A percentile compares a stretch with the other conserved stretches of the same genome.
phyloP scores from a whole-genome alignment of 2,113 vertebrate species.

The Paracanthobrama guichenoti region DNA sequence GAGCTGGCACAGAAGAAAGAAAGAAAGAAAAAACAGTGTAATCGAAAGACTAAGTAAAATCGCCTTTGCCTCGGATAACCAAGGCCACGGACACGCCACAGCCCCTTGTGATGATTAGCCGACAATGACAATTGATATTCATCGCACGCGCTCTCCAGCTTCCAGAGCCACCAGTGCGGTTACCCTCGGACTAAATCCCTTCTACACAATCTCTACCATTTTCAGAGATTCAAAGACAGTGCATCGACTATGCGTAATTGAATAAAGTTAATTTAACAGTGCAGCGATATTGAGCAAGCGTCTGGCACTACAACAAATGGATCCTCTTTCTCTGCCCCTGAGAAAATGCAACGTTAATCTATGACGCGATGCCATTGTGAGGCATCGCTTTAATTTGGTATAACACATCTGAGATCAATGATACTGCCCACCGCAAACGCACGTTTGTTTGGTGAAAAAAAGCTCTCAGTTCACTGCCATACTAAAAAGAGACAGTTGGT shows the following conservation, averaged over 20 bases:
- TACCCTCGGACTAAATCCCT: conserved; percentile 52
- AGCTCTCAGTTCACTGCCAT: background rate
- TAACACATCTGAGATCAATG: conserved; percentile 29
- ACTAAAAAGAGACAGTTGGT: background rate
- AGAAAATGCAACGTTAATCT: conserved; percentile 33
- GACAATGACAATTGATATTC: conserved; percentile 79
- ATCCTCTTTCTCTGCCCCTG: background rate
- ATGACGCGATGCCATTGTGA: conserved; percentile 43
- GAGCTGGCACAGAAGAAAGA: background rate
- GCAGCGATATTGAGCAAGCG: conserved; percentile 7
- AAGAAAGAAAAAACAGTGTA: too few relatives aligned
- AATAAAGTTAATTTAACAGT: conserved; percentile 35
- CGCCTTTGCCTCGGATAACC: conserved; percentile 15
- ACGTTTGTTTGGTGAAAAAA: background rate
- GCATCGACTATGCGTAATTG: background rate
- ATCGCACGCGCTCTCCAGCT: conserved; percentile 72
- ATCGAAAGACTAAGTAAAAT: background rate
- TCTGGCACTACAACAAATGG: conserved; percentile 20
- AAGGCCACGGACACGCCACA: conserved; percentile 48
- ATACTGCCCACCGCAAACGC: background rate
- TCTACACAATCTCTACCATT: conserved; percentile 32
- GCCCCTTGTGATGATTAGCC: conserved; percentile 73
- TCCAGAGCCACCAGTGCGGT: conserved; percentile 69
- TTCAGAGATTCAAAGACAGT: conserved; percentile 27
- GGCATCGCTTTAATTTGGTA: conserved; percentile 30